Evolutionary conservation across 2,797 vertebrate genomes (phyloP), one percentile per base, ranked within the genome.

Genomic region (Strix occidentalis): DNA sequence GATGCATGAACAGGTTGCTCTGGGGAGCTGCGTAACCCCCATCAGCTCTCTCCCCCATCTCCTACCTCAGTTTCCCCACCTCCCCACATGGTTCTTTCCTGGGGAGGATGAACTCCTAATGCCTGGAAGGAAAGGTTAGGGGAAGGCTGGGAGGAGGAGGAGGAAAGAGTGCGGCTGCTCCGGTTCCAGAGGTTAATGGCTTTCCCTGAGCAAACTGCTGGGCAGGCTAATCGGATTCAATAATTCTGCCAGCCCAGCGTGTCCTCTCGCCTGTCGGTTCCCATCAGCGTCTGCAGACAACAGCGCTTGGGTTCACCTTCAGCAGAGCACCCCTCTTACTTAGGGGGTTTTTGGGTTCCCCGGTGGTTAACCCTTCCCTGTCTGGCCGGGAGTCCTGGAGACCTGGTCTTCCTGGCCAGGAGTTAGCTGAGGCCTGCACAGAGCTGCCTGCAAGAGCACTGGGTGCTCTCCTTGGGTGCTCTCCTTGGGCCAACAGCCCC

Each of bases 161-260:
- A 78, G 58, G 74, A 66, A 57, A 46, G 46, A 70, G 48, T 1
- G 0, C 6, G 26, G 41, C 60, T 48, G 51, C 84, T 95, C 84
- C 3, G 2, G 60, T 87, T 82, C 33, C 87, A 68, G 95, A 61
- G 91, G 96, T 96, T 94, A 95, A 96, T 91, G 91, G 95, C 61
- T 92, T 94, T 94, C 33, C 82, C 63, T 0, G 23, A 53, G 85
- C 33, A 64, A 50, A 74, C 78, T 89, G 81, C 74, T 39, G 63
- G 90, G 26, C 35, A 51, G 68, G 84, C 84, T 97, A 96, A 97
- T 95, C 78, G 71, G 54, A 95, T 95, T 92, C 61, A 5, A 63
- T 93, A 71, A 79, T 92, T 93, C 94, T 77, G 79, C 90, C 87
- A 80, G 58, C 74, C 80, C 37, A 39, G 74, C 10, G 1, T 58